Conservation (phyloP, 2,888 invertebrate species). For the Scrobipalpa atriplicella region DNA sequence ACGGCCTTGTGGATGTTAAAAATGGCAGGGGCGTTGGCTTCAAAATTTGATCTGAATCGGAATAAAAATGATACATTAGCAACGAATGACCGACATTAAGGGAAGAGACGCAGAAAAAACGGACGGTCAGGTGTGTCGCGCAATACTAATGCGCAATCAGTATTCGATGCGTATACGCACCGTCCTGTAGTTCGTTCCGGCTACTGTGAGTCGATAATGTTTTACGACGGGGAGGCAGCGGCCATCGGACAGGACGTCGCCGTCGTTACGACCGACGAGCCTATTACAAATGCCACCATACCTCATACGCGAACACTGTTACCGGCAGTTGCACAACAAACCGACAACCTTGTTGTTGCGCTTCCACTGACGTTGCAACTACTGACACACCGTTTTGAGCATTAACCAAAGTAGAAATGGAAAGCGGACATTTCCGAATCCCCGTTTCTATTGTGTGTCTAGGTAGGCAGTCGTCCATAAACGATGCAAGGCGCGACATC, state of each 20-base stretch:
- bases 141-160: conserved; percentile 81
- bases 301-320: conserved; percentile 68
- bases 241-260: conserved; percentile 80
- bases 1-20: conserved; percentile 66
- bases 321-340: conserved; percentile 54
- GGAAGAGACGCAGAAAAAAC: conserved; percentile 76
- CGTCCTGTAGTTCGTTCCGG: conserved; percentile 83
- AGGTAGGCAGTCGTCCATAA: conserved; percentile 67
- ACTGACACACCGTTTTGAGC: conserved; percentile 48
- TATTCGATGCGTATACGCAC: conserved; percentile 75
- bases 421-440: conserved; percentile 40
- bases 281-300: conserved; percentile 79
- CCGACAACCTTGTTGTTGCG: conserved; percentile 54
- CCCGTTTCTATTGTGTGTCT: conserved; percentile 35
- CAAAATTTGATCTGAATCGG: conserved; percentile 66
- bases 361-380: conserved; percentile 64
- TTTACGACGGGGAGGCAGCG: conserved; percentile 75
- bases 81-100: conserved; percentile 81
- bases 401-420: conserved; percentile 61
- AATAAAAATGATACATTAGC: conserved; percentile 79
- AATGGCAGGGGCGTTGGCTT: conserved; percentile 64
- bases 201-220: conserved; percentile 82
- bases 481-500: conserved; percentile 76
- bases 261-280: conserved; percentile 79
- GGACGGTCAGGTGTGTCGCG: conserved; percentile 78